Percentiles rank a stretch among this genome's conserved stretches.
phyloP scores from a whole-genome alignment of 2,888 invertebrate genomes.

The Troilus luridus region DNA sequence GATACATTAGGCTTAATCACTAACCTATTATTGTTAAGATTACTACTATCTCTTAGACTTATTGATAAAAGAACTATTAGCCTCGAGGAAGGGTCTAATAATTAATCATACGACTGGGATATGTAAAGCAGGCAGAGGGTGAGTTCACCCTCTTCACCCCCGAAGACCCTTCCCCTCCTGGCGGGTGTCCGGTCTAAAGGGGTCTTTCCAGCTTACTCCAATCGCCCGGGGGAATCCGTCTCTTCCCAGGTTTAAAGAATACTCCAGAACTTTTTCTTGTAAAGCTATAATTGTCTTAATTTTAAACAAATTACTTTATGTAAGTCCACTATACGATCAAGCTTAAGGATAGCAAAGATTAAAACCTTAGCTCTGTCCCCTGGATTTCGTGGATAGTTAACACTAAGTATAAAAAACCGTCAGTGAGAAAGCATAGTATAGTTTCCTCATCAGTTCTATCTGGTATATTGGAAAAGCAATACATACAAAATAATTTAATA shows the following conservation, averaged over 20 bases:
- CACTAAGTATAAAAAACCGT: too few species aligned
- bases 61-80: background rate
- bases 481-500: too few species aligned
- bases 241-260: background rate
- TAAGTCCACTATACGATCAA: background rate
- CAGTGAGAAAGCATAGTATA: too few species aligned
- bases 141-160: background rate
- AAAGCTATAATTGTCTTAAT: background rate
- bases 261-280: background rate
- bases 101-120: background rate
- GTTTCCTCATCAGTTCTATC: too few species aligned
- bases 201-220: background rate
- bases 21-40: too few species aligned
- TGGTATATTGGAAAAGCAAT: too few species aligned
- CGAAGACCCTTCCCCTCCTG: background rate
- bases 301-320: too few species aligned
- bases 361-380: too few species aligned
- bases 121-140: background rate
- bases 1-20: too few species aligned
- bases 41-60: background rate
- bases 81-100: background rate
- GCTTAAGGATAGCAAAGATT: too few species aligned
- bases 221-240: background rate
- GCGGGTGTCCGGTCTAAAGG: background rate
- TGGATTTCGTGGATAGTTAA: too few species aligned